Evolutionary conservation across 2,113 vertebrate species (phyloP), one percentile per base, ranked within the genome.

Genomic region (Chunga burmeisteri): DNA sequence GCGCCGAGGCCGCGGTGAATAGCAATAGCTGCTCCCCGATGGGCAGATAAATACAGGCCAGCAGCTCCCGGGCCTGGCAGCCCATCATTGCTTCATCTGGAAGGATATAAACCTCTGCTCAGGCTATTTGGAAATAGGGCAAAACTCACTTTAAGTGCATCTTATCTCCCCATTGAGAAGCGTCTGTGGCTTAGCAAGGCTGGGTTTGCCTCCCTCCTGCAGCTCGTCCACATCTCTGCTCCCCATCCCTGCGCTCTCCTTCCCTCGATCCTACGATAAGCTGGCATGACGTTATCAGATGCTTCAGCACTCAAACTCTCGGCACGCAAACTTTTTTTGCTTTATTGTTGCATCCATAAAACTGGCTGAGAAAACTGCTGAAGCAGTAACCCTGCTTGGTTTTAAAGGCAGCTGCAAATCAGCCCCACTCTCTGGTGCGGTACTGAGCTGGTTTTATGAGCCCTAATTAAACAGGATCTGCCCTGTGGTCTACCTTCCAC

Each of bases 321-420:
- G 9, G 88, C 80, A 42, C 0, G 4, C 44, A n/a, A 90, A 74
- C 86, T 81, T 75, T 29, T 63, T 42, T 22, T 10, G 9, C 59
- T 94, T 96, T 96, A 93, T 91, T 90, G 87, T 85, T 73, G 71
- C 73, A n/a, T 96, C 93, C 96, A 92, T 97, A 97, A 98, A 98
- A 93, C 58, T 26, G 86, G 88, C 92, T 86, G 82, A 80, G 94
- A 96, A 97, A 98, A 98, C 93, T 98, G 96, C 97, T 97, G 96
- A 97, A 97, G 96, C 95, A 94, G 94, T 95, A 96, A 97, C 94
- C 91, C 89, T 52, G 93, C 87, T 89, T 36, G 7, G 18, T 96
- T 98, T 97, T 97, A 96, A 92, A 98, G 89, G 94, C 95, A 84
- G 93, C 96, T 94, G 93, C 97, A 97, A 97, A 97, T 97, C 96